phyloP scores from a whole-genome alignment of 2,888 invertebrate genomes.

The Ichneumoninae sp. region DNA sequence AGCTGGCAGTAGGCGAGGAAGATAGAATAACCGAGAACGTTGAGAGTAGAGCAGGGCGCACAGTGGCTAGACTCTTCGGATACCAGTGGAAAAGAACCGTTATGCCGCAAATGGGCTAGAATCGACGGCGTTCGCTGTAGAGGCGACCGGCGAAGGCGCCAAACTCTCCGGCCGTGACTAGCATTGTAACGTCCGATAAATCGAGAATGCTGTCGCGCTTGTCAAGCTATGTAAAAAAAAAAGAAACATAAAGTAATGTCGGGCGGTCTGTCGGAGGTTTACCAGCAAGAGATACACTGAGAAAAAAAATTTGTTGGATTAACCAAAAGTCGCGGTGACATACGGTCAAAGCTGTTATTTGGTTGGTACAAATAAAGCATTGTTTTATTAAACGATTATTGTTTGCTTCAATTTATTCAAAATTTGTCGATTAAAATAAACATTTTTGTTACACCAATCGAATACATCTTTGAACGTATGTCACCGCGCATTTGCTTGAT shows the following conservation, averaged over 20 bases:
- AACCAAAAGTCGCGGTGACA: too few species aligned
- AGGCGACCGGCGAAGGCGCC: conserved; percentile 9
- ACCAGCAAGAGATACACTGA: neutral
- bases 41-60: conserved; percentile 2
- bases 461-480: too few species aligned
- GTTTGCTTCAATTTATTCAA: too few species aligned
- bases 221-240: neutral
- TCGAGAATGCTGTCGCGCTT: neutral
- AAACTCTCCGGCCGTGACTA: conserved; percentile 31
- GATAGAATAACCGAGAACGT: conserved; percentile 1
- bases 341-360: too few species aligned
- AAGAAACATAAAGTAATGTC: neutral
- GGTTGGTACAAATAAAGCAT: too few species aligned
- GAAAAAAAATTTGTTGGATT: too few species aligned
- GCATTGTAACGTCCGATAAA: conserved; percentile 9
- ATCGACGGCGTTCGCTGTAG: conserved; percentile 20
- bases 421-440: too few species aligned
- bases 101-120: conserved; percentile 48
- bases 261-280: neutral
- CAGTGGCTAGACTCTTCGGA: conserved; percentile 41
- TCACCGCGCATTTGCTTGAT: too few species aligned
- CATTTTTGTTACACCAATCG: too few species aligned
- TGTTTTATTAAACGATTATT: too few species aligned
- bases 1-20: conserved; percentile 12
- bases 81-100: conserved; percentile 42